Evolutionary conservation across 2,888 invertebrate genomes (phyloP), one percentile per base, ranked within the genome.

Genomic region (Blomia tropicalis): DNA sequence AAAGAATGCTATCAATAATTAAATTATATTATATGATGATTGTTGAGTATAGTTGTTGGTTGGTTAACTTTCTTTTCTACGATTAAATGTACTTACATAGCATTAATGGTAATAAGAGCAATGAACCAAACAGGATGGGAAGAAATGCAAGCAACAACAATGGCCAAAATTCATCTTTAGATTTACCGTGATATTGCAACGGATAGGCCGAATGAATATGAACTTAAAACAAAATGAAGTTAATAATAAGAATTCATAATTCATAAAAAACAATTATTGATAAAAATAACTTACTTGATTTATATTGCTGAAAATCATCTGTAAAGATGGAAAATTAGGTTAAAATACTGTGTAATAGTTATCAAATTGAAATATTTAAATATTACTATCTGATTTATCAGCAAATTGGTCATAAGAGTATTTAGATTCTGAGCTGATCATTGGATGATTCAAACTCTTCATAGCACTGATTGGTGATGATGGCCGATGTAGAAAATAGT

Each of bases 151-250:
- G 29, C 29, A 56, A 36, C n/a, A 56, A 25, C 19, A 56, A 36
- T 22, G 56, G 56, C 3, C 25, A 25, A 25, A 5, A 56, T 14
- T 56, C 32, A 25, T 56, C 56, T 31, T 56, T 56, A 19, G 25
- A 25, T 23, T 56, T 56, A 4, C 29, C 56, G 23, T 56, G 29
- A 36, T 56, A 56, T 36, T 23, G 56, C 29, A 25, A 11, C 29
- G 56, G 56, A 29, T 56, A 30, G 14, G 56, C 32, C 17, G 56
- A 56, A 36, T 56, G 56, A 25, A 56, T 56, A 11, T 56, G 56
- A 25, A 56, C 56, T 56, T 2, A 5, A 54, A 54, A n/a, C 4
- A 54, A 7, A 27, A 11, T 19, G 51, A 47, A 47, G 23, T 22
- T 7, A 11, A 27, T 27, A 14, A 19, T 47, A 11, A 47, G 7